Evolutionary conservation across 2,888 invertebrate species (phyloP), one percentile per base, ranked within the genome.

Genomic region (Holacanthella duospinosa): DNA sequence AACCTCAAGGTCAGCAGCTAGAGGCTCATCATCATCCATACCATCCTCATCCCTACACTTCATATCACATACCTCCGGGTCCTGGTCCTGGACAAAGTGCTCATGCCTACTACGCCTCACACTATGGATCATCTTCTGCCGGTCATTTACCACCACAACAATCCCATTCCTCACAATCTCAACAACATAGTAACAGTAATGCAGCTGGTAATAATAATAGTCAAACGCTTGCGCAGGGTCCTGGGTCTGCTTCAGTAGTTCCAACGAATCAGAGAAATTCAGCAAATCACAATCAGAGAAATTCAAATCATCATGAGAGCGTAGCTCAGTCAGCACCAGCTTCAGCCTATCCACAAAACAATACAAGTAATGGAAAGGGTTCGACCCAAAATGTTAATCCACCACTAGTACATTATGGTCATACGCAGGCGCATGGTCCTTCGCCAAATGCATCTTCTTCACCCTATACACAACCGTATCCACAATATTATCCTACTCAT

Each of bases 401-500:
- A 36, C 36, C 6, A 16, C 36, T 9, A 36, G 6, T 16, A 9
- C 36, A 36, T 16, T 36, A 36, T 36, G 36, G 36, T 36, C 36
- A 36, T 36, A 6, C 36, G 6, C 36, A 36, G 16, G 36, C 16
- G 9, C n/a, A n/a, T n/a, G n/a, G n/a, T n/a, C n/a, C n/a, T n/a
- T 16, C 36, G 36, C 36, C 36, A 36, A 36, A 36, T 16, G 36
- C 9, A 9, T n/a, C n/a, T n/a, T 16, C 36, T 16, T 48, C 48
- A 48, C 48, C 48, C 12, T 48, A 60, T 21, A 53, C 48, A 43
- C n/a, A n/a, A n/a, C 21, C 43, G 29, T 57, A 64, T 53, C 48
- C 63, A 3, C 64, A 64, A 21, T 61, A 64, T 58, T 60, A 61
- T 57, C 64, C 56, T 43, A 21, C 43, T 6, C 64, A 63, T n/a